A percentile compares a stretch with the other conserved stretches of the same genome.
Conservation (phyloP, 2,888 invertebrate genomes). For the Neoitamus cyanurus region DNA sequence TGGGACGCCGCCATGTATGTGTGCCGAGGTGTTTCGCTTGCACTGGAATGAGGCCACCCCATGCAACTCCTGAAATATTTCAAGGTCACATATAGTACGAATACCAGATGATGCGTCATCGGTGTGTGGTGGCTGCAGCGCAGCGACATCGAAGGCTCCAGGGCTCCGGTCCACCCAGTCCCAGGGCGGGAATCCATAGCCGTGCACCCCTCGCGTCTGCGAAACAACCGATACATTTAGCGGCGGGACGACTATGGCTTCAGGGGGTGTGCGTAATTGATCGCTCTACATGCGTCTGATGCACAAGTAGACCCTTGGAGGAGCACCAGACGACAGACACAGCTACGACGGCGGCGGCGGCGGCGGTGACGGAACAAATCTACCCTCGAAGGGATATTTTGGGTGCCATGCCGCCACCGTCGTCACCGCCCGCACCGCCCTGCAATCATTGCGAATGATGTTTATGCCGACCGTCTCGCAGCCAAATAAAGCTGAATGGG, state of each 20-base stretch:
- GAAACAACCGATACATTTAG: constrained; percentile 15
- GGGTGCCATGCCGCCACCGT: background rate
- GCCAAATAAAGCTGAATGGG: background rate
- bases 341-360: background rate
- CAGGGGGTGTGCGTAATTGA: constrained; percentile 40
- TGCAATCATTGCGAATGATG: constrained; percentile 28
- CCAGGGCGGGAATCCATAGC: background rate
- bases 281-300: constrained; percentile 35
- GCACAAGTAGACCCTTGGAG: constrained; percentile 11
- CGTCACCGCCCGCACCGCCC: background rate
- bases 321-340: constrained; percentile 7
- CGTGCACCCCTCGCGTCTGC: background rate
- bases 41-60: constrained; percentile 29
- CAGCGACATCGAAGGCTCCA: background rate
- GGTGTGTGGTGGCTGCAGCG: background rate
- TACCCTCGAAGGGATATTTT: constrained; percentile 11
- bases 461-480: background rate
- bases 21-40: constrained; percentile 29
- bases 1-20: background rate
- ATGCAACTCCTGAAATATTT: constrained; percentile 47
- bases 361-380: background rate
- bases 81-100: constrained; percentile 44
- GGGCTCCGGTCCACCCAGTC: background rate
- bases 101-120: constrained; percentile 36
- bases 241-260: background rate